Evolutionary conservation across 1,140 invertebrate genomes (phyloP), one percentile per base, ranked within the genome.

Genomic region (Drosophila littoralis): DNA sequence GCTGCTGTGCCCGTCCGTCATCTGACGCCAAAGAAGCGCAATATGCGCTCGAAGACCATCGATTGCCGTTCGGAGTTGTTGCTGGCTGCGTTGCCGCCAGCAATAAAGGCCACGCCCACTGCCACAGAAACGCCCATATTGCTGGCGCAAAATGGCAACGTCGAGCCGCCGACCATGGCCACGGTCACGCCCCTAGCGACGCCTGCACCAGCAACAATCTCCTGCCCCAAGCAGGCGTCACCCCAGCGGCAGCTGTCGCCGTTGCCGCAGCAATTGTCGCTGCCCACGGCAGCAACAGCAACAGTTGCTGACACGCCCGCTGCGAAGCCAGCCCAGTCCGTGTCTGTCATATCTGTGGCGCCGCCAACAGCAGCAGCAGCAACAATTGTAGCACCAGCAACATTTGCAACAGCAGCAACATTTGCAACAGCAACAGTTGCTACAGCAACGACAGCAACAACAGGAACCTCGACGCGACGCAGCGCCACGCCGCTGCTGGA

Each of bases 21-120:
- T 32, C 35, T 77, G 7, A 75, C 73, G 59, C 79, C 86, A 65
- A 85, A 88, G 67, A 82, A 85, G 64, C 83, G 89, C 22, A 85
- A 71, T 35, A 89, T 81, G 72, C 84, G 86, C 38, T 90, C 91
- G 13, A 88, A 80, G 28, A 89, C 88, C 9, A 79, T 92, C 51
- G 84, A 90, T 58, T 89, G 86, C 28, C 81, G 86, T 1, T 75
- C 79, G 0, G 76, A 74, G 0, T 32, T 88, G 55, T 35, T 81
- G 54, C 17, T 61, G 42, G 15, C 40, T 22, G 51, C 40, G 32
- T 15, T 52, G 35, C 46, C 61, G 32, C n/a, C 12, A 4, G 10
- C 22, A 32, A 12, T 50, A 22, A 13, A 28, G 12, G 46, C 12
- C 13, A 36, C 32, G 33, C 7, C 22, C 15, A 48, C 28, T n/a